Evolutionary conservation across 1,140 invertebrate genomes (phyloP).

Genomic region (Thaumetopoea pityocampa): DNA sequence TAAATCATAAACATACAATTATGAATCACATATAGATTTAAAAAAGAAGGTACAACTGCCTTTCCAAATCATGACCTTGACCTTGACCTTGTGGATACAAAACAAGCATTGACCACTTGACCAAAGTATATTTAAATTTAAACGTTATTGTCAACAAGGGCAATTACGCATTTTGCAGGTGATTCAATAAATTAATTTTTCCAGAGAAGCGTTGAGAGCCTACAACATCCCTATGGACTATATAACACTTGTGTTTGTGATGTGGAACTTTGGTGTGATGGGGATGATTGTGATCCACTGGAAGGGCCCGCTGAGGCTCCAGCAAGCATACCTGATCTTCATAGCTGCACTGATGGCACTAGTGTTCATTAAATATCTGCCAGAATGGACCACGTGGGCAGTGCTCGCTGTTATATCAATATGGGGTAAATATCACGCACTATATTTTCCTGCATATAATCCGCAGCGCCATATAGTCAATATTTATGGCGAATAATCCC

Average conservation of each 20-base stretch:
- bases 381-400: conserved; percentile 99
- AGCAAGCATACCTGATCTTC: conserved; percentile 98
- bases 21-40: no score
- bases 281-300: conserved; percentile 99
- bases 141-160: no score
- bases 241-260: conserved; percentile 90
- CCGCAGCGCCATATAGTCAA: no score
- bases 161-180: no score
- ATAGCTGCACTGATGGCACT: conserved; percentile 98
- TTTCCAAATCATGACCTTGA: no score
- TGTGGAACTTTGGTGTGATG: conserved; percentile 99
- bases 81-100: no score
- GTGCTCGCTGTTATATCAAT: conserved; percentile 97
- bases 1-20: no score
- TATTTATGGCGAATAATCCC: conserved; percentile 8
- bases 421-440: conserved; percentile 85
- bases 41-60: no score
- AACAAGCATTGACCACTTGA: no score
- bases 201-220: conserved; percentile 92
- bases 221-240: conserved; percentile 98
- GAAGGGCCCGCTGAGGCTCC: conserved; percentile 95
- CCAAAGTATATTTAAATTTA: no score
- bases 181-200: no score
- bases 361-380: conserved; percentile 99
- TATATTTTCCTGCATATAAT: no score